Conservation (phyloP, 1,140 invertebrate species). For the Ylistrum balloti region DNA sequence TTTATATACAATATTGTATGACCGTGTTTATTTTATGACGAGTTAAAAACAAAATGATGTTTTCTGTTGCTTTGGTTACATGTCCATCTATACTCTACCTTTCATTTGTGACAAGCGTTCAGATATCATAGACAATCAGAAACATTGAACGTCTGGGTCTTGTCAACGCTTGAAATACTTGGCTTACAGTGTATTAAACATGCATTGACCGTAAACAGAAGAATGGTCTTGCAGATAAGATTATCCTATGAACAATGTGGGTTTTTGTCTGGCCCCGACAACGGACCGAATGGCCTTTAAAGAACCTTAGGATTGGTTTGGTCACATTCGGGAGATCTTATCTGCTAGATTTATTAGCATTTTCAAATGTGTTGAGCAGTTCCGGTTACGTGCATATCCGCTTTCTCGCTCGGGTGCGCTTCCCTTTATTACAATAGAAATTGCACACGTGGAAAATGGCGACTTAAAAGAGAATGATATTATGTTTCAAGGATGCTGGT, state of each 20-base stretch:
- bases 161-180: constrained; percentile 38
- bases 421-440: neutral
- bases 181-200: constrained; percentile 38
- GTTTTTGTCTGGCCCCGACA: constrained; percentile 2
- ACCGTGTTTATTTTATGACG: neutral
- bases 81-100: neutral
- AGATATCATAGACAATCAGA: constrained; percentile 23
- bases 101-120: constrained; percentile 23
- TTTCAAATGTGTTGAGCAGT: neutral
- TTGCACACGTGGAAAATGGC: neutral
- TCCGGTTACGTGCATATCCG: constrained; percentile 14
- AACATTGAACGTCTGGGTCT: constrained; percentile 15
- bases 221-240: constrained; percentile 33
- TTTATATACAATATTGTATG: neutral
- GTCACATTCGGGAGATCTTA: constrained; percentile 3
- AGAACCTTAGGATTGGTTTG: neutral
- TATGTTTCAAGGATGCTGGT: constrained; percentile 8
- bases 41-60: neutral
- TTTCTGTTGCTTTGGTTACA: neutral
- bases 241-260: neutral
- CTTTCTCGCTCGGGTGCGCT: neutral
- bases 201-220: constrained; percentile 33
- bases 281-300: constrained; percentile 15
- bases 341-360: constrained; percentile 14
- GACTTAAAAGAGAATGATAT: neutral